Evolutionary conservation across 2,888 invertebrate species (phyloP), one percentile per base, ranked within the genome.

Genomic region (Lochmaea capreae): DNA sequence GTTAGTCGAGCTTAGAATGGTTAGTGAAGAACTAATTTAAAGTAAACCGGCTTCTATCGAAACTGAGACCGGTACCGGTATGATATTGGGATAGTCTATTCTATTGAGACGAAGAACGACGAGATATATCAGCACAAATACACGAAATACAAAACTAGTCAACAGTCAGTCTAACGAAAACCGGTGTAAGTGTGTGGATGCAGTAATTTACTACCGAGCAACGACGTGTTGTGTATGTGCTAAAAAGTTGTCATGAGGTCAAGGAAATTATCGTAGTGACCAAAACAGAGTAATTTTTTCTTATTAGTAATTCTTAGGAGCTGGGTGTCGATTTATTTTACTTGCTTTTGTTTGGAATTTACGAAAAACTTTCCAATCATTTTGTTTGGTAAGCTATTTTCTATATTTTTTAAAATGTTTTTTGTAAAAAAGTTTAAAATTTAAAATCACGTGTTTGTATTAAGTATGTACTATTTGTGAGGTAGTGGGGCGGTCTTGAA

Each of bases 191-290:
- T 11, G 63, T 14, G 43, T 39, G n/a, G 63, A 22, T 42, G 42
- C 16, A 5, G 9, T 46, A 58, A 62, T 39, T 6, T 16, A 63
- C 10, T 43, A 39, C 18, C 61, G 26, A 39, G 57, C 59, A 5
- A 22, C 42, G 46, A 61, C 67, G 67, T 59, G 68, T 68, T 39
- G 52, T 59, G 26, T n/a, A 39, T 65, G 69, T 69, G 74, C 72
- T 69, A 72, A 74, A 74, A 68, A 72, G 49, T 57, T 43, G 52
- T 46, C 22, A 33, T 69, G 68, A 71, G 76, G 77, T 77, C 77
- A 76, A 76, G 77, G 74, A 77, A 76, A 70, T 16, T 11, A 16
- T 52, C 59, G 49, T 65, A 67, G 33, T 46, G 11, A 4, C 46
- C 46, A 12, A 1, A 14, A 14, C 46, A 14, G 14, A 46, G 11